A percentile compares a stretch with the other conserved stretches of the same genome.
Conservation (phyloP, 2,888 invertebrate species). For the Cetonia aurata region DNA sequence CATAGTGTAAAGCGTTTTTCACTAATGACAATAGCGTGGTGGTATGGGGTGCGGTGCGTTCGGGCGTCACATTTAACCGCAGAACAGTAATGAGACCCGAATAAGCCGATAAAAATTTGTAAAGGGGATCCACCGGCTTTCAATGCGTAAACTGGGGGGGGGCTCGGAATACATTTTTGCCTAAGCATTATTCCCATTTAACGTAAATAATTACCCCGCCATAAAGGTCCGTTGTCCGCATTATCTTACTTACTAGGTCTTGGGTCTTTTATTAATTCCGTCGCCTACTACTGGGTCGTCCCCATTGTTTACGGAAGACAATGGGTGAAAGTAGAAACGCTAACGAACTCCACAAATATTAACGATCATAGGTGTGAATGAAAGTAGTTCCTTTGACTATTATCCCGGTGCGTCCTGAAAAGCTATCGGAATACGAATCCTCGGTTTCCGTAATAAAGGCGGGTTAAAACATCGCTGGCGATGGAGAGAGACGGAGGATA, state of each 20-base stretch:
- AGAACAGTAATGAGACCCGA: not conserved
- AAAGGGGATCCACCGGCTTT: not conserved
- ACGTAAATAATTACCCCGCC: conserved; percentile 30
- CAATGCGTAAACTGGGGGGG: not conserved
- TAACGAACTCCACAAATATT: conserved; percentile 23
- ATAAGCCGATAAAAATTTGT: conserved; percentile 12
- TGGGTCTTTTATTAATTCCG: conserved; percentile 24
- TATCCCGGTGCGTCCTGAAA: no score
- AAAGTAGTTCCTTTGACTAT: conserved; percentile 6
- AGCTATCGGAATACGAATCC: no score
- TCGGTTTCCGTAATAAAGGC: no score
- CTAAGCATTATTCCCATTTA: not conserved
- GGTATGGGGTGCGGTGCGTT: no score
- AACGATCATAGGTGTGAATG: conserved; percentile 27
- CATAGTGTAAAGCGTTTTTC: conserved; percentile 8
- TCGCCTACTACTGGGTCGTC: conserved; percentile 5
- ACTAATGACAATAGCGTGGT: not conserved
- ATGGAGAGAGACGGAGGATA: no score
- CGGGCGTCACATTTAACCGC: conserved; percentile 4
- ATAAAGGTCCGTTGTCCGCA: conserved; percentile 8
- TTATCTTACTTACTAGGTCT: conserved; percentile 6
- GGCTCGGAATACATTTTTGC: conserved; percentile 1
- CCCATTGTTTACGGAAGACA: conserved; percentile 23
- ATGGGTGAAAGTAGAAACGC: conserved; percentile 34
- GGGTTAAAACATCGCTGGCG: no score